Percentiles rank a stretch among this genome's conserved stretches.
Evolutionary conservation across 2,797 vertebrate species (phyloP).

Genomic region (Crypturellus tataupa): DNA sequence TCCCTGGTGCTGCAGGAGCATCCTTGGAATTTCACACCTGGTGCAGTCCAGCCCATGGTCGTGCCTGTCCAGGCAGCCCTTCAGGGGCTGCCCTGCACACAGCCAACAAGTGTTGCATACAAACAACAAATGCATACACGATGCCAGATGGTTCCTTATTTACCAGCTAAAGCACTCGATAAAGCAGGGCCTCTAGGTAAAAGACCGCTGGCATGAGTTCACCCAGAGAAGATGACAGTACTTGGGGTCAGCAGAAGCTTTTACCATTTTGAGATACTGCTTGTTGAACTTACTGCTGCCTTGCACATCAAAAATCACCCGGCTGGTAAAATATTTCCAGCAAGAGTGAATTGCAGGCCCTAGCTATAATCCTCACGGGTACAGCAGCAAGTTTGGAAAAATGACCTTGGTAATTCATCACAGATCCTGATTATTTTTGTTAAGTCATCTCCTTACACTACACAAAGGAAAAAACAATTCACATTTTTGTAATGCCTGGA

Average conservation of each 20-base stretch:
- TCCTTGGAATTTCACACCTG: background rate
- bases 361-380: background rate
- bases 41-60: background rate
- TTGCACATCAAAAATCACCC: background rate
- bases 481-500: background rate
- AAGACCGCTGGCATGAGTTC: background rate
- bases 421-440: background rate
- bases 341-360: background rate
- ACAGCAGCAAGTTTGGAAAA: background rate
- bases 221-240: background rate
- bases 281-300: background rate
- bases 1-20: background rate
- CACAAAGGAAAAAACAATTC: background rate
- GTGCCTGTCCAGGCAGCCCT: background rate
- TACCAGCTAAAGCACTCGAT: background rate
- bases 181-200: background rate
- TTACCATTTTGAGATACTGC: background rate
- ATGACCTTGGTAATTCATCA: background rate
- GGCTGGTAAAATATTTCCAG: background rate
- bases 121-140: background rate
- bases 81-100: rapidly evolving
- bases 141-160: background rate
- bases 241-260: background rate
- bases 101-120: background rate
- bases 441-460: background rate